Conservation (phyloP, 2,113 vertebrate genomes). For the Caloenas nicobarica region DNA sequence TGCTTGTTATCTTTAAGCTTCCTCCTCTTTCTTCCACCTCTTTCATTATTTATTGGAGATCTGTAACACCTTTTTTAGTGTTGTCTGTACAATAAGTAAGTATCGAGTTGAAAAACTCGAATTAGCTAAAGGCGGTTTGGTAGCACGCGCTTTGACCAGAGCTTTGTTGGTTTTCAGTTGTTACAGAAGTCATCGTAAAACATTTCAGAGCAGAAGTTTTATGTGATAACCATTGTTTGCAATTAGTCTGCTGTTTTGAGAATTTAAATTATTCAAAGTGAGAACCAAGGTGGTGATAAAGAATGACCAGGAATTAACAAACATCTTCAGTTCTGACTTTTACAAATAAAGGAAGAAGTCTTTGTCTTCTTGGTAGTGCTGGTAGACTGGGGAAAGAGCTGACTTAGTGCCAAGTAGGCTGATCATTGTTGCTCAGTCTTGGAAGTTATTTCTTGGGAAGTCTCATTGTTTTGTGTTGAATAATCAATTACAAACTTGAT, state of each 20-base stretch:
- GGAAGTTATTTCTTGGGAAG: neutral
- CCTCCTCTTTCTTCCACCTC: neutral
- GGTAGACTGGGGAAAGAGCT: neutral
- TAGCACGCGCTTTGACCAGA: neutral
- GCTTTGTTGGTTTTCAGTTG: constrained; percentile 8
- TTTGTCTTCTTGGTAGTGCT: neutral
- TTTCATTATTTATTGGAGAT: neutral
- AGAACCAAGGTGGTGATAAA: constrained; percentile 28
- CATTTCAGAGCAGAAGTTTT: constrained; percentile 27
- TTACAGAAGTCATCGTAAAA: neutral
- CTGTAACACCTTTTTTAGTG: neutral
- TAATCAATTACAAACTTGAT: neutral
- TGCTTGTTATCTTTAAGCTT: neutral
- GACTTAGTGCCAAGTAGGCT: neutral
- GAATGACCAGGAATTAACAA: neutral
- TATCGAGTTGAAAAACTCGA: neutral
- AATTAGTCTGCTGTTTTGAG: constrained; percentile 35
- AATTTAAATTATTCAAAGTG: constrained; percentile 25
- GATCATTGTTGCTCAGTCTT: neutral
- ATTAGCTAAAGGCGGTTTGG: neutral
- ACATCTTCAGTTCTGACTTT: neutral
- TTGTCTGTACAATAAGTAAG: neutral
- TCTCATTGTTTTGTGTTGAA: neutral
- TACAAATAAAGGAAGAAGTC: constrained; percentile 6
- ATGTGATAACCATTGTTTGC: neutral